Base-by-base conservation (phyloP, 2,113 vertebrate genomes). In the Atrichornis clamosus region DNA sequence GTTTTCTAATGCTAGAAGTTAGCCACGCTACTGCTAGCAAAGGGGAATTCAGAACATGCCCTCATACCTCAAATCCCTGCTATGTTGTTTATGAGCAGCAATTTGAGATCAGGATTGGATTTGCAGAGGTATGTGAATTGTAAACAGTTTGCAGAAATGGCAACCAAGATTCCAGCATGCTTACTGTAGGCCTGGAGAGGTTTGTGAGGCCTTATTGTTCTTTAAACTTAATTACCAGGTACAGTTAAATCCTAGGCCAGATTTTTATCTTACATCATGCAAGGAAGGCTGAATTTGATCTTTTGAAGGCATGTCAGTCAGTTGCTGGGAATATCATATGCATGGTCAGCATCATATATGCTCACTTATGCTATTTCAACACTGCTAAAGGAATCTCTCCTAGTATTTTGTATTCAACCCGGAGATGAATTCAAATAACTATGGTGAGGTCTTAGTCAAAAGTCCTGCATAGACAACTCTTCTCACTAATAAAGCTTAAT, bases 71-170 rank as follows among this genome's bases (percentile, higher is more conserved):
- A 88, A 94, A 86, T 69, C 92, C n/a, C 60, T 76, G 90, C 93
- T 92, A 95, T 95, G 91, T 56, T 97, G 96, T 93, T 97, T 97
- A 97, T 92, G 95, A 94, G 86, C 63, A 96, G 97, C 84, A 96
- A 97, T 94, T 90, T 93, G 97, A 97, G 94, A 96, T 94, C 76
- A 86, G 69, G 92, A 88, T 50, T 95, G 94, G 79, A 96, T 97
- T 97, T 97, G 64, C 50, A 89, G 90, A 96, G 90, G 90, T 95
- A 97, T 95, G 88, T 76, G 81, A 82, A 92, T 82, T 93, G 95
- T 96, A 96, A 96, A 97, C 96, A 94, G 88, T 97, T 97, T 96
- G 86, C 73, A 97, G 95, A 97, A 97, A 97, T 93, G 94, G 78
- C 90, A 96, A 96, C 90, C 62, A 35, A 88, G 95, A 95, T 95